Evolutionary conservation across 92 coral and sea anemone genomes (phyloP).

Genomic region (Palythoa caribaeorum): DNA sequence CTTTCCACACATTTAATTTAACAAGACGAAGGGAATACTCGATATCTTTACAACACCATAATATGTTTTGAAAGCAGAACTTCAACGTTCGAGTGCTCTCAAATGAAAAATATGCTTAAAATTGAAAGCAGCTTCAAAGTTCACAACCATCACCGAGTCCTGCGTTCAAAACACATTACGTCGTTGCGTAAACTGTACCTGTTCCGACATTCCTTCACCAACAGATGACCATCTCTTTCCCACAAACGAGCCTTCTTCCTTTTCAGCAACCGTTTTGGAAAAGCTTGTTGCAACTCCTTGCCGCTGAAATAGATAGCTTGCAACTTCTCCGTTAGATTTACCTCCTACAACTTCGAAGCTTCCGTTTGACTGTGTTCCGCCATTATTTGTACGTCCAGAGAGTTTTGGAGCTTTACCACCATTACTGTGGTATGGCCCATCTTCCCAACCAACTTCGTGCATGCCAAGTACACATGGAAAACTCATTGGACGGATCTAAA

Average conservation of each 20-base stretch:
- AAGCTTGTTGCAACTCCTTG: conserved; percentile 99
- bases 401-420: conserved; percentile 94
- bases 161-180: conserved; percentile 35
- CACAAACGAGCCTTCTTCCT: conserved; percentile 90
- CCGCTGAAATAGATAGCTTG: conserved; percentile 98
- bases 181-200: conserved; percentile 58
- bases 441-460: conserved; percentile 99
- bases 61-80: conserved; percentile 36
- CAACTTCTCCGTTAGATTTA: conserved; percentile 99
- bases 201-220: conserved; percentile 90
- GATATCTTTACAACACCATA: not conserved
- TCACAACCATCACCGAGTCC: not conserved
- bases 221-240: conserved; percentile 96
- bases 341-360: conserved; percentile 95
- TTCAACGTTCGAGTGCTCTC: conserved; percentile 1
- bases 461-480: conserved; percentile 99
- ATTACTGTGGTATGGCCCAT: conserved; percentile 92
- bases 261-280: conserved; percentile 95
- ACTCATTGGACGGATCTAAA: conserved; percentile 99
- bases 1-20: not conserved
- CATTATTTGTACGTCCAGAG: conserved; percentile 83
- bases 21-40: conserved; percentile 7
- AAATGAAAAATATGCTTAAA: conserved; percentile 5
- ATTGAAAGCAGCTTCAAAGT: conserved; percentile 42
- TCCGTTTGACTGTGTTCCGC: conserved; percentile 75